A percentile compares a stretch with the other conserved stretches of the same genome.
These are phyloP conservation scores for Platichthys flesus DNA, from an alignment of 2,113 vertebrate genomes.

Conservation along the genomic window DNA sequence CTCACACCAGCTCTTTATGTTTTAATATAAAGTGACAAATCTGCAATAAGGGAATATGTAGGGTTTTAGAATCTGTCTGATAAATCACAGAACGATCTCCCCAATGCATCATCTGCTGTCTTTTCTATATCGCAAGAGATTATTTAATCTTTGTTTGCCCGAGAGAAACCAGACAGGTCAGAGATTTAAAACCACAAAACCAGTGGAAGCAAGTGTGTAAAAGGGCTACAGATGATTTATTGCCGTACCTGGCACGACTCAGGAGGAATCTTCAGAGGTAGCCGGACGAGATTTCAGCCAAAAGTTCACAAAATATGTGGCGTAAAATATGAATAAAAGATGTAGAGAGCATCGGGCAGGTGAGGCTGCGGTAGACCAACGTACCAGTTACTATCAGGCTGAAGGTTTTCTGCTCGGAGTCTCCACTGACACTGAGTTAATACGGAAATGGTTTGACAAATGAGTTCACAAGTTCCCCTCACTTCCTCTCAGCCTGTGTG, in stretches of 20 bases:
- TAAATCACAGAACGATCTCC: neutral
- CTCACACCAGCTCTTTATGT: no score
- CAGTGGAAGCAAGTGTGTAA: neutral
- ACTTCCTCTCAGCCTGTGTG: conserved; percentile 56
- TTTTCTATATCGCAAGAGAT: neutral
- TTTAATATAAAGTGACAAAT: no score
- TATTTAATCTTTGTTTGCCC: neutral
- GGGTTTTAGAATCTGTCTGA: neutral
- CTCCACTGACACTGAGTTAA: conserved; percentile 6
- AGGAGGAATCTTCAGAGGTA: neutral
- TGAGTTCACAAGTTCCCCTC: conserved; percentile 13
- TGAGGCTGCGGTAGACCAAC: neutral
- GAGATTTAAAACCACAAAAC: neutral
- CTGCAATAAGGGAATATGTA: neutral
- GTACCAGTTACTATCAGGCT: conserved; percentile 23
- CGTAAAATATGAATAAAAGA: conserved; percentile 4
- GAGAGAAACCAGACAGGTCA: neutral
- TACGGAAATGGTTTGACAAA: conserved; percentile 51
- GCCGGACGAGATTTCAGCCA: neutral
- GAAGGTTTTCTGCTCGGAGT: neutral
- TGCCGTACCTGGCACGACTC: neutral
- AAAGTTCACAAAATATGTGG: neutral
- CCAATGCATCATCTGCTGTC: neutral
- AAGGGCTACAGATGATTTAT: conserved; percentile 10
- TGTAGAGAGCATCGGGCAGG: neutral